Base-by-base conservation (phyloP, 2,888 invertebrate species). In the Lydus trimaculatus region DNA sequence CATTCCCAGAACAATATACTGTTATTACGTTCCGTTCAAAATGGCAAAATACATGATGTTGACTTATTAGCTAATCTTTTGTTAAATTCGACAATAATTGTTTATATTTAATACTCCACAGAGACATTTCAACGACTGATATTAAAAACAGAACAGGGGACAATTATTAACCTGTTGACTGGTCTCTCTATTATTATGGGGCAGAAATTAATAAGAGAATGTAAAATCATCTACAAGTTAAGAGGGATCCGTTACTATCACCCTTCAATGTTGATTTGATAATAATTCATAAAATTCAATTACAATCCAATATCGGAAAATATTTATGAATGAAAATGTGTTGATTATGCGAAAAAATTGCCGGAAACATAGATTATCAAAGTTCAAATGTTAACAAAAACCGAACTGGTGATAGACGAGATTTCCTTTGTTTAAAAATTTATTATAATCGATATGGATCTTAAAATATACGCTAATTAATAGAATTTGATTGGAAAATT, bases 11-110 rank as follows among this genome's bases (percentile, higher is more conserved):
- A 80, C 79, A 80, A 80, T 80, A 80, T 80, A 72, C 75, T 78
- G 73, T 79, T 80, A 80, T 78, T 80, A 77, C 77, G 74, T 48
- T 36, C 61, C 70, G 20, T 62, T 48, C 70, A 66, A 73, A 69
- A 82, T 83, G 81, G 80, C 78, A 76, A 79, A 79, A 79, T 78
- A 79, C 79, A 76, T 28, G 2, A n/a, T 84, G 84, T 85, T 85
- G 84, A 84, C 84, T 82, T 83, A 81, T 83, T 82, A 81, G 84
- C 81, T 85, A 81, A 85, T 84, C 84, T 81, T 75, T 73, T 74
- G 75, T 73, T 79, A 83, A n/a, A 83, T 84, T 70, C 59, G 83
- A 84, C 83, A 83, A 82, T 79, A 81, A 80, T 82, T 82, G 83
- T 82, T 83, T 81, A 80, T 76, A 80, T 76, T 76, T 72, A 74